phyloP scores from a whole-genome alignment of 2,797 vertebrate genomes.

The Neopelma chrysocephalum region DNA sequence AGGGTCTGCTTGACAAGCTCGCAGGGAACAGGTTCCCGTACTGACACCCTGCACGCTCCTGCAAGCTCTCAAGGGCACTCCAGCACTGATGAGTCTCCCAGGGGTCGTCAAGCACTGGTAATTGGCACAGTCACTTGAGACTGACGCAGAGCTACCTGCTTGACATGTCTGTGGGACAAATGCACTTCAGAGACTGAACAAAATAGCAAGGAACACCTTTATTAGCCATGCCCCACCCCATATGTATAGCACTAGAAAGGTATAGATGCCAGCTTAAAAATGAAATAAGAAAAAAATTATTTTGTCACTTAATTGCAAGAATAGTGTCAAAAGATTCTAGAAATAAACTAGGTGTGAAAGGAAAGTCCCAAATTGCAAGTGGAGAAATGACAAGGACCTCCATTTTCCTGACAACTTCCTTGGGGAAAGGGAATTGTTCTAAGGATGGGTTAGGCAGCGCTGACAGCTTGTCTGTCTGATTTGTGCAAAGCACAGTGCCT shows the following conservation, averaged over 20 bases:
- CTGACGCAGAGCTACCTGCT: not conserved
- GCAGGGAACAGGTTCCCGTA: fast-evolving
- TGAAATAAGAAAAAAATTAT: slow-evolving; percentile 17
- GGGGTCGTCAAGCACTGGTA: slow-evolving; percentile 5
- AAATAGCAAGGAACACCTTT: not conserved
- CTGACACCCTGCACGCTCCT: fast-evolving
- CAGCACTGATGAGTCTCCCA: slow-evolving; percentile 49
- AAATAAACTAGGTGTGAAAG: slow-evolving; percentile 67
- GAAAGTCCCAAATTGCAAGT: slow-evolving; percentile 69
- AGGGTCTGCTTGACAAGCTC: not conserved
- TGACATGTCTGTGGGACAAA: not conserved
- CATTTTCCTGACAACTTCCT: slow-evolving; percentile 74
- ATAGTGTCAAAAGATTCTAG: slow-evolving; percentile 59
- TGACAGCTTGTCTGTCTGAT: slow-evolving; percentile 76
- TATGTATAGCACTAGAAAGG: not conserved
- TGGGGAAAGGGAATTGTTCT: slow-evolving; percentile 64
- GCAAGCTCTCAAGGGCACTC: slow-evolving; percentile 9
- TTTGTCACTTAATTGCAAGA: slow-evolving; percentile 66
- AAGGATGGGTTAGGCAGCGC: slow-evolving; percentile 68
- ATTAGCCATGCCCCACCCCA: not conserved
- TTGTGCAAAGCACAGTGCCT: slow-evolving; percentile 46
- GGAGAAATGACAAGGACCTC: slow-evolving; percentile 68
- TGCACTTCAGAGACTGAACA: not conserved
- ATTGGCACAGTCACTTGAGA: slow-evolving; percentile 29
- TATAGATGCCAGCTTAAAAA: slow-evolving; percentile 12